Base-by-base conservation (phyloP, 2,888 invertebrate genomes). In the Drosophila mimica region DNA sequence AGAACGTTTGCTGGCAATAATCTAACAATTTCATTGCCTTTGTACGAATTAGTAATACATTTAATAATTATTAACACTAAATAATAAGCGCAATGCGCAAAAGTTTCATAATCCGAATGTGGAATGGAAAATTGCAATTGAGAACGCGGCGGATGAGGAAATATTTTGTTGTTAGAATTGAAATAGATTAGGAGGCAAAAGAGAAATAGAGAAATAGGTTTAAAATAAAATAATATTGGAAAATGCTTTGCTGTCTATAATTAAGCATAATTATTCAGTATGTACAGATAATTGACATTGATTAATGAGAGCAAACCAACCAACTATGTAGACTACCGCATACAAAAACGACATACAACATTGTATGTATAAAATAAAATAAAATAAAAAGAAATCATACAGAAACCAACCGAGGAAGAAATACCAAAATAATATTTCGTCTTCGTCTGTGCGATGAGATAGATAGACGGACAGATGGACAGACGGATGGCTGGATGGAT, bases 211-310 rank as follows among this genome's bases (percentile, higher is more conserved):
- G 52, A 62, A 48, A 52, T 62, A 57, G 40, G 61, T 67, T 70
- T 61, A 67, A 60, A 76, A 83, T 78, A 74, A 67, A 70, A 78
- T 75, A 74, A 76, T 83, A 88, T 86, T 91, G 90, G 88, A 86
- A 89, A 83, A 90, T 90, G 76, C 84, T 83, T 73, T 70, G 74
- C 67, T 80, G 68, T 75, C 90, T 88, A 90, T 90, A 88, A 88
- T 90, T 88, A 88, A 88, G 77, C 89, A 86, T 90, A 88, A 90
- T 88, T 88, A 88, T 90, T 88, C 82, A 90, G 90, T 88, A 89
- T 83, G 90, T 88, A 90, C 82, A 87, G 87, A 85, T 91, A 91
- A 91, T 91, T 91, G 91, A 91, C 91, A 91, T 91, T 91, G 91
- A 91, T 91, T 91, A 91, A 91, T 91, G 91, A 91, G 91, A 87